These are phyloP conservation scores for Papilio elwesi DNA, from an alignment of 2,888 invertebrate genomes.

Conservation along the genomic window DNA sequence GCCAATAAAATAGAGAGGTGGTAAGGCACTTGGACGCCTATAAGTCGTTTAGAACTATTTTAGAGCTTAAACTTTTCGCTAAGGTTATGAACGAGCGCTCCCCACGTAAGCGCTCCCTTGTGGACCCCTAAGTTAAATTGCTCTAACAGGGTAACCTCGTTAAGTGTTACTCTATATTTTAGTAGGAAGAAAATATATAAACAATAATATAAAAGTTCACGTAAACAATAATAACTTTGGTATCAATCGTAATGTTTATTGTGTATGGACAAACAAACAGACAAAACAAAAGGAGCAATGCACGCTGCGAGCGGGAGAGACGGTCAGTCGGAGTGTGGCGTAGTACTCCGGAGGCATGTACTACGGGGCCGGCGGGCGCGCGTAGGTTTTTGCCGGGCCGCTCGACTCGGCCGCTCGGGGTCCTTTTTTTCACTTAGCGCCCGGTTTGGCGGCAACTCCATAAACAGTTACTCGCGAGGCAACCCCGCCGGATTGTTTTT, in stretches of 20 bases:
- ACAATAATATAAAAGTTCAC: too few species aligned
- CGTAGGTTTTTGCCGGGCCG: constrained; percentile 67
- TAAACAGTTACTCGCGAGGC: constrained; percentile 81
- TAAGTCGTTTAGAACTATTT: too few species aligned
- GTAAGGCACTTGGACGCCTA: too few species aligned
- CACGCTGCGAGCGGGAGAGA: not conserved
- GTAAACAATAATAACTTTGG: not conserved
- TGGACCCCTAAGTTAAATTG: too few species aligned
- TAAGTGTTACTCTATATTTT: too few species aligned
- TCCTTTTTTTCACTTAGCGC: constrained; percentile 70
- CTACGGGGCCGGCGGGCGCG: constrained; percentile 69
- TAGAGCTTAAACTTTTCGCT: too few species aligned
- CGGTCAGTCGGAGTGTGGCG: constrained; percentile 33
- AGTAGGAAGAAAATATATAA: too few species aligned
- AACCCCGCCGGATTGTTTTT: constrained; percentile 81
- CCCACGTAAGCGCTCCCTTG: too few species aligned
- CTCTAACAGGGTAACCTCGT: too few species aligned
- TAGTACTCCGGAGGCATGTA: constrained; percentile 52
- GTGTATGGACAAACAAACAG: constrained; percentile 16
- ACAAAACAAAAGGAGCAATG: not conserved
- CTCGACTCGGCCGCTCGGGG: constrained; percentile 68
- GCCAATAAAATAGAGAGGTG: too few species aligned
- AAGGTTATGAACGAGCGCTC: too few species aligned
- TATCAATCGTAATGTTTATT: not conserved
- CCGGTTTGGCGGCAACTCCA: constrained; percentile 77